Base-by-base conservation (phyloP, 2,113 vertebrate genomes). In the Asarcornis scutulata region DNA sequence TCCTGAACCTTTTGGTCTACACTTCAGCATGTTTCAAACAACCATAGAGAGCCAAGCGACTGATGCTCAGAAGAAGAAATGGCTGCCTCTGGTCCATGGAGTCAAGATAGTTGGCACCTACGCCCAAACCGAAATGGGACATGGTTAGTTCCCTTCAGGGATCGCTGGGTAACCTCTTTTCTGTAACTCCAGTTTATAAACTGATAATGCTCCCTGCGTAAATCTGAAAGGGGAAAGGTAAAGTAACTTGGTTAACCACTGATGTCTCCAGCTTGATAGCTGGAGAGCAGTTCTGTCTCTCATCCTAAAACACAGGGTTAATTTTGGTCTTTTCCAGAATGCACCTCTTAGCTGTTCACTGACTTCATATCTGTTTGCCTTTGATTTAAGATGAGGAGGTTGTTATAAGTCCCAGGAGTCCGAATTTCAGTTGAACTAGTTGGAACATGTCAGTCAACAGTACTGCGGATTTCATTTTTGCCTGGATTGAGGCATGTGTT, bases 91-190 rank as follows among this genome's bases (percentile, higher is more conserved):
- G 89, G 95, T 98, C 74, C 32, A 56, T 90, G 98, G 96, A 95
- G 97, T 97, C 96, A 91, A 98, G 97, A 98, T 97, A 96, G 46
- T 99, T 96, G 99, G 99, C 98, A 99, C 99, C 90, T 99, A 99
- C 95, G 99, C 98, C 95, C 99, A 99, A 97, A 99, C 99, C 83
- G 99, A 99, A 96, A 63, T 99, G 98, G 99, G 99, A 95, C 99
- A 99, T 98, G 99, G 99, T 99, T 98, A 99, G 99, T 99, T 97
- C 78, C 95, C 83, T 62, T 78, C 75, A 92, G 96, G 92, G 94
- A 95, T 93, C 68, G 36, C 31, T 89, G 97, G 97, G 96, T 96
- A 90, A 94, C 91, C 88, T 95, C 52, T 92, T 64, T 80, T 72
- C 73, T 93, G 42, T 95, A 53, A 96, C 81, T 95, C 88, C 86